These are phyloP conservation scores for Schrankia costaestrigalis DNA, from an alignment of 2,888 invertebrate genomes.

Conservation along the genomic window DNA sequence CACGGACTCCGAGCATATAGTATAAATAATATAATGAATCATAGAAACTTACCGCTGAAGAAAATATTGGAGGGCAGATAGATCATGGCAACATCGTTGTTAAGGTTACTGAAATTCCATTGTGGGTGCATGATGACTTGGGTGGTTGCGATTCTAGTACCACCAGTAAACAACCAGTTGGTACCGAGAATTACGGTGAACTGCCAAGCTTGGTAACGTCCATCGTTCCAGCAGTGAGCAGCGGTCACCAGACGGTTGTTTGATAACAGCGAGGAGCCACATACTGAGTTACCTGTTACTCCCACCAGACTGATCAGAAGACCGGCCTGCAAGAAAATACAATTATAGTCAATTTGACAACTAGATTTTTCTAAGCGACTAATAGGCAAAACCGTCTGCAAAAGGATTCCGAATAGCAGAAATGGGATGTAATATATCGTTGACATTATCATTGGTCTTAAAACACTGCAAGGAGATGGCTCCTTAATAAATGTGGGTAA, in stretches of 20 bases:
- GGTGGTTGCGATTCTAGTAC: conserved; percentile 42
- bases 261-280: conserved; percentile 47
- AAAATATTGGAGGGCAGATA: conserved; percentile 37
- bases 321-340: conserved; percentile 44
- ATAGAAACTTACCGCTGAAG: conserved; percentile 33
- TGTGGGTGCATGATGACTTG: conserved; percentile 46
- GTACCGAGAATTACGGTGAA: conserved; percentile 54
- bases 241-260: conserved; percentile 49
- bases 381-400: neutral
- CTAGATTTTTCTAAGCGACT: neutral
- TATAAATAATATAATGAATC: neutral
- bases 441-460: no score
- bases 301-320: conserved; percentile 44
- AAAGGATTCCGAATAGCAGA: no score
- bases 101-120: conserved; percentile 31
- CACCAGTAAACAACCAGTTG: conserved; percentile 45
- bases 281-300: conserved; percentile 41
- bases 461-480: no score
- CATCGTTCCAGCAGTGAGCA: conserved; percentile 60
- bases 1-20: neutral
- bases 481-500: no score
- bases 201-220: conserved; percentile 37
- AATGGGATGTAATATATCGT: no score
- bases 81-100: conserved; percentile 55
- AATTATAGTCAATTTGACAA: neutral